A percentile compares a stretch with the other conserved stretches of the same genome.
These are phyloP conservation scores for Cecidostiba fungosa DNA, from an alignment of 2,888 invertebrate genomes.

Conservation along the genomic window DNA sequence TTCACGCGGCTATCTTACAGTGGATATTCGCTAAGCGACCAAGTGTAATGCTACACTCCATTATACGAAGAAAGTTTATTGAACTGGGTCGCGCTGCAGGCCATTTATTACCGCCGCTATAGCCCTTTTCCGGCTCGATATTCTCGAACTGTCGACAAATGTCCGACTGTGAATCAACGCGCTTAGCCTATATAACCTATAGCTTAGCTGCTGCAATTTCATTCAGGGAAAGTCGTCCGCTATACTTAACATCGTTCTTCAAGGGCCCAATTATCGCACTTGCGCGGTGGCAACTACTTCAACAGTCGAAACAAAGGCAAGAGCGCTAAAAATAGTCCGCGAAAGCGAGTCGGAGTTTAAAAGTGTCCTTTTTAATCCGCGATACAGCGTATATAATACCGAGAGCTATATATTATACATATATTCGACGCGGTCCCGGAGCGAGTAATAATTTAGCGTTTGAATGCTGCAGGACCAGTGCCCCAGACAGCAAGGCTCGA, in stretches of 20 bases:
- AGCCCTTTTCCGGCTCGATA: neutral
- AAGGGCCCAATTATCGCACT: neutral
- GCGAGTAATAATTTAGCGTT: neutral
- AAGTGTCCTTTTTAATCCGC: too few relatives aligned
- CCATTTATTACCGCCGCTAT: neutral
- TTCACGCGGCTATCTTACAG: neutral
- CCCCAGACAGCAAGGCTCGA: neutral
- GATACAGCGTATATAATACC: neutral
- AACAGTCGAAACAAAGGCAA: neutral
- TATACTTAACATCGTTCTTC: neutral
- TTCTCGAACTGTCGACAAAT: neutral
- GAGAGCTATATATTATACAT: neutral
- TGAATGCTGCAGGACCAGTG: neutral
- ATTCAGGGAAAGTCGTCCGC: neutral
- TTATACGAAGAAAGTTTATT: neutral
- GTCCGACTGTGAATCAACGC: neutral
- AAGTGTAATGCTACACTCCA: neutral
- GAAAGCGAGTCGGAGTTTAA: too few relatives aligned
- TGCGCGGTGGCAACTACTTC: neutral
- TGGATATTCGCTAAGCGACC: constrained; percentile 1
- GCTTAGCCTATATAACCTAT: neutral
- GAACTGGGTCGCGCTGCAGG: neutral
- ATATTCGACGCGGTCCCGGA: neutral
- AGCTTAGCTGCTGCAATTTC: neutral
- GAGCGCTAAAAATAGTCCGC: constrained; percentile 8